Percentiles rank a stretch among this genome's conserved stretches.
phyloP scores from a whole-genome alignment of 2,888 invertebrate species.

The Nineta flava region DNA sequence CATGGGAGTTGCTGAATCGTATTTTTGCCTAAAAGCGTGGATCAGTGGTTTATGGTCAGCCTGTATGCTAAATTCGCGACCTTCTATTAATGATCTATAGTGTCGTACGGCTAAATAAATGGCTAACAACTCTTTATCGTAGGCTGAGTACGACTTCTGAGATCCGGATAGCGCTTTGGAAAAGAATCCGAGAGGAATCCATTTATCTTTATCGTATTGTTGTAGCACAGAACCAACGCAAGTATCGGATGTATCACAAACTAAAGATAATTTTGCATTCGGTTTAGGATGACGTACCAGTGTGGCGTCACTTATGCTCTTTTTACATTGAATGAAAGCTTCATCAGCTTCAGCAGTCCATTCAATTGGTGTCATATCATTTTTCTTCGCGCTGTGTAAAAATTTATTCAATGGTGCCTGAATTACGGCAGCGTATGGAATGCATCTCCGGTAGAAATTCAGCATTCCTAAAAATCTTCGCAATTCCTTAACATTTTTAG shows the following conservation, averaged over 20 bases:
- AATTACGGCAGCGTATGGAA: background rate
- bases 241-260: slow-evolving; percentile 20
- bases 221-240: slow-evolving; percentile 22
- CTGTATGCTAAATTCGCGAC: slow-evolving; percentile 17
- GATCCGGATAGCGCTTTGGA: background rate
- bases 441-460: too few relatives aligned
- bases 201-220: slow-evolving; percentile 14
- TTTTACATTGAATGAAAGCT: slow-evolving; percentile 17
- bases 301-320: slow-evolving; percentile 15
- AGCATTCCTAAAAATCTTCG: too few relatives aligned
- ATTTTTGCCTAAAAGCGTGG: slow-evolving; percentile 16
- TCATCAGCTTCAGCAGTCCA: slow-evolving; percentile 3
- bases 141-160: slow-evolving; percentile 9
- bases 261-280: slow-evolving; percentile 15
- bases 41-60: slow-evolving; percentile 23
- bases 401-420: background rate
- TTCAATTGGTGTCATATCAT: background rate
- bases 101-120: slow-evolving; percentile 21
- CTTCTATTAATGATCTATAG: slow-evolving; percentile 24
- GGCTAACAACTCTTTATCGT: slow-evolving; percentile 23
- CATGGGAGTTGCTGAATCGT: too few relatives aligned
- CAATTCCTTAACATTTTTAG: too few relatives aligned
- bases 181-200: slow-evolving; percentile 16
- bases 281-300: slow-evolving; percentile 20
- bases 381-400: background rate